Evolutionary conservation across 2,113 vertebrate species (phyloP).

Genomic region (Hippocampus comes): DNA sequence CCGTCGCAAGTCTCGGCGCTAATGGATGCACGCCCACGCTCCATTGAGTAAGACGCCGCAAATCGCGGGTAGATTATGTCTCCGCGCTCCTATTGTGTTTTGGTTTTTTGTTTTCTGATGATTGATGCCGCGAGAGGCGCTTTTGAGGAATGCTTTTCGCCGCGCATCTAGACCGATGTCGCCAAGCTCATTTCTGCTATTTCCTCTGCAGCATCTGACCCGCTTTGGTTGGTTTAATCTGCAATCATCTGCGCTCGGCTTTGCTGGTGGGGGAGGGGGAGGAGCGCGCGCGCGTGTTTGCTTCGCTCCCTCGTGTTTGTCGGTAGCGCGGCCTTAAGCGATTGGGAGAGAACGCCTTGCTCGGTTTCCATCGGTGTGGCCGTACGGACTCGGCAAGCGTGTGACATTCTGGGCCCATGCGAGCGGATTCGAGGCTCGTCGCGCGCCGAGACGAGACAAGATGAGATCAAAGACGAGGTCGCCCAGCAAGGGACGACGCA

Average conservation of each 20-base stretch:
- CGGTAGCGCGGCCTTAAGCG: no score
- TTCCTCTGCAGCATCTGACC: not conserved
- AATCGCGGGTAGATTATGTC: constrained; percentile 60
- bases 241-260: not conserved
- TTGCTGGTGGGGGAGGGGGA: not conserved
- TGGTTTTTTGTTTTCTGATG: not conserved
- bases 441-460: constrained; percentile 26
- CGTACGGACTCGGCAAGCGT: no score
- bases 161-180: not conserved
- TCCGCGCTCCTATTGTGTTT: constrained; percentile 17
- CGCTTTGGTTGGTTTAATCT: not conserved
- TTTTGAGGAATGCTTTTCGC: not conserved
- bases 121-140: not conserved
- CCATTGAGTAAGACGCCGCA: constrained; percentile 51
- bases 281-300: no score
- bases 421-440: not conserved
- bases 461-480: constrained; percentile 54
- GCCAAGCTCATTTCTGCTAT: not conserved
- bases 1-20: constrained; percentile 50
- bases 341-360: no score
- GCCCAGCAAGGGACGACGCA: constrained; percentile 40
- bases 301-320: no score
- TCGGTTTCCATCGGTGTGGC: no score
- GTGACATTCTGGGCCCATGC: not conserved
- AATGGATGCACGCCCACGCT: constrained; percentile 66